phyloP scores from a whole-genome alignment of 2,797 vertebrate species.

The Cichlasoma orientale region DNA sequence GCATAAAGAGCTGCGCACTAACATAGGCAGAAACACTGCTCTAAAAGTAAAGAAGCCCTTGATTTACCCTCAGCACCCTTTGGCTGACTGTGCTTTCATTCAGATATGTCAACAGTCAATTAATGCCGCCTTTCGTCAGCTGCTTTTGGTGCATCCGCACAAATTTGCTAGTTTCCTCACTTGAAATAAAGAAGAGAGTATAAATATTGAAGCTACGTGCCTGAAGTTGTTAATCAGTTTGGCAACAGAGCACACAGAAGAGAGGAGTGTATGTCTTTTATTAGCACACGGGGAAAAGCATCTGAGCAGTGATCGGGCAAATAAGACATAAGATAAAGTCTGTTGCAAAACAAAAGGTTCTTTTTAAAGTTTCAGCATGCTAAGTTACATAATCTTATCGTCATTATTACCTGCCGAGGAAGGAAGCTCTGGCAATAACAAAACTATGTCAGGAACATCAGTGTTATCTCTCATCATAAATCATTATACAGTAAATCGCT shows the following conservation, averaged over 20 bases:
- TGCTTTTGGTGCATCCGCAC: constrained; percentile 68
- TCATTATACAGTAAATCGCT: background rate
- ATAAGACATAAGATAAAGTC: constrained; percentile 1
- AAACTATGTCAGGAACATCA: constrained; percentile 20
- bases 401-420: constrained; percentile 18
- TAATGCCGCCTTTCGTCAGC: constrained; percentile 76
- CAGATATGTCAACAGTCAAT: constrained; percentile 80
- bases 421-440: constrained; percentile 8
- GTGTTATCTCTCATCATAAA: constrained; percentile 17
- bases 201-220: constrained; percentile 74
- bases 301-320: constrained; percentile 12
- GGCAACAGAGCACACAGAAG: constrained; percentile 44
- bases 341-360: constrained; percentile 15
- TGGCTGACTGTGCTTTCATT: constrained; percentile 74
- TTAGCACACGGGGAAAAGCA: constrained; percentile 19
- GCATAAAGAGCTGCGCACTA: constrained; percentile 74
- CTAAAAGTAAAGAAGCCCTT: constrained; percentile 75
- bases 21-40: constrained; percentile 65
- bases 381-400: constrained; percentile 10
- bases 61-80: constrained; percentile 76
- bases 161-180: constrained; percentile 69
- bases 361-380: constrained; percentile 3
- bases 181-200: constrained; percentile 69
- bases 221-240: constrained; percentile 72
- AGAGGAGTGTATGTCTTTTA: constrained; percentile 20